Conservation (phyloP, 2,888 invertebrate species). For the Falcaria lacertinaria region DNA sequence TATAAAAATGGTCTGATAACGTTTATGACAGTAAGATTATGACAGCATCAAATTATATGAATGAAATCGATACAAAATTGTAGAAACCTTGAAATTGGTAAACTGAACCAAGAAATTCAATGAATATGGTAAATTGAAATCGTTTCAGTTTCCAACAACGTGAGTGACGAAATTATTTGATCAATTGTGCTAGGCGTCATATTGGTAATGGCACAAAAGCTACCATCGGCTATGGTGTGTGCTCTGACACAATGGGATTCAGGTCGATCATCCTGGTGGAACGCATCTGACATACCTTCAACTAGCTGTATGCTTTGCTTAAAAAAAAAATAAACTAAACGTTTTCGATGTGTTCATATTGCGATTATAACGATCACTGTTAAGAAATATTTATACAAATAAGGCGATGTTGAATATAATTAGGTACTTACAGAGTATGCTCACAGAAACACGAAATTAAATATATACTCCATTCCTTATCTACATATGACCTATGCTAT, state of each 20-base stretch:
- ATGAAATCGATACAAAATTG: too few relatives aligned
- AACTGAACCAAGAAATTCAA: too few relatives aligned
- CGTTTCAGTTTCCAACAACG: constrained; percentile 25
- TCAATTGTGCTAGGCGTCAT: constrained; percentile 56
- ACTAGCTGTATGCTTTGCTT: constrained; percentile 5
- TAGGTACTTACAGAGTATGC: not conserved
- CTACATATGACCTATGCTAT: not conserved
- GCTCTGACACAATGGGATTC: constrained; percentile 45
- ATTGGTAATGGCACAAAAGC: constrained; percentile 45
- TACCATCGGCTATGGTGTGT: constrained; percentile 45
- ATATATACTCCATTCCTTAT: not conserved
- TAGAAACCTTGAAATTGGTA: too few relatives aligned
- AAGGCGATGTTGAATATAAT: too few relatives aligned
- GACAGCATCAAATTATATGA: not conserved
- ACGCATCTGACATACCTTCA: constrained; percentile 21
- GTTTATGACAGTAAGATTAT: too few relatives aligned
- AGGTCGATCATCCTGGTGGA: constrained; percentile 32
- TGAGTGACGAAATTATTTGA: constrained; percentile 41
- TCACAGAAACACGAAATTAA: not conserved
- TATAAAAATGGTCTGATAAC: too few relatives aligned
- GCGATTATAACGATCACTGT: too few relatives aligned
- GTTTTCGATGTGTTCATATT: too few relatives aligned
- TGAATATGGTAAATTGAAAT: constrained; percentile 6
- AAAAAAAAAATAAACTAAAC: not conserved
- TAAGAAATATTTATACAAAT: too few relatives aligned